phyloP scores from a whole-genome alignment of 2,888 invertebrate species.

The Ophraella communa region DNA sequence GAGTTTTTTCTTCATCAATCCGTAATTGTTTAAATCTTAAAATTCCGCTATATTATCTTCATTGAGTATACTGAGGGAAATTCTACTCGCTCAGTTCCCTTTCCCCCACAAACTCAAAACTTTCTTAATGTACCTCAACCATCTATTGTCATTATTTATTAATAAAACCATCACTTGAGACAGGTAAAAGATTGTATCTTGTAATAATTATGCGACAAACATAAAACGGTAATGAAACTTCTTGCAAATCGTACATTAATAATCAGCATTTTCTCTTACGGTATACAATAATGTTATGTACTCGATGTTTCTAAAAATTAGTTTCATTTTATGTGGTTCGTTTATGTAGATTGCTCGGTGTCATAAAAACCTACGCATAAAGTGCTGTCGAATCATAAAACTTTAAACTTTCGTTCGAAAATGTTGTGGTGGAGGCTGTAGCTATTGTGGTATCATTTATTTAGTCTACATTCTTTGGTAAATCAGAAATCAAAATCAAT shows the following conservation, averaged over 20 bases:
- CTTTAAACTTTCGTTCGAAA: no score
- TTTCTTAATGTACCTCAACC: neutral
- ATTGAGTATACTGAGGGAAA: no score
- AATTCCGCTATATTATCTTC: no score
- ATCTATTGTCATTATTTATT: neutral
- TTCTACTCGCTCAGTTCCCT: no score
- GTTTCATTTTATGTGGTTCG: neutral
- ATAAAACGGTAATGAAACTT: neutral
- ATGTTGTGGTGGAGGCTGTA: no score
- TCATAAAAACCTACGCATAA: conserved; percentile 7
- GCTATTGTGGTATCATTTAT: no score
- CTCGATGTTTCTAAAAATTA: neutral
- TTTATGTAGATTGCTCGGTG: conserved; percentile 1
- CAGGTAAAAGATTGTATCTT: neutral
- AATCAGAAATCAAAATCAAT: no score
- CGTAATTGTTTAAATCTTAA: no score
- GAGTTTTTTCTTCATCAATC: no score
- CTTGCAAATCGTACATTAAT: neutral
- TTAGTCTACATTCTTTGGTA: no score
- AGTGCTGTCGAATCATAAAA: neutral
- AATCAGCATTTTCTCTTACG: neutral
- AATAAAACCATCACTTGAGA: neutral
- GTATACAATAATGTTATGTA: no score
- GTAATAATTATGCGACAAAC: neutral
- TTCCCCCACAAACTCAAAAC: neutral